Evolutionary conservation across 2,888 invertebrate species (phyloP).

Genomic region (Synanthedon andrenaeformis): DNA sequence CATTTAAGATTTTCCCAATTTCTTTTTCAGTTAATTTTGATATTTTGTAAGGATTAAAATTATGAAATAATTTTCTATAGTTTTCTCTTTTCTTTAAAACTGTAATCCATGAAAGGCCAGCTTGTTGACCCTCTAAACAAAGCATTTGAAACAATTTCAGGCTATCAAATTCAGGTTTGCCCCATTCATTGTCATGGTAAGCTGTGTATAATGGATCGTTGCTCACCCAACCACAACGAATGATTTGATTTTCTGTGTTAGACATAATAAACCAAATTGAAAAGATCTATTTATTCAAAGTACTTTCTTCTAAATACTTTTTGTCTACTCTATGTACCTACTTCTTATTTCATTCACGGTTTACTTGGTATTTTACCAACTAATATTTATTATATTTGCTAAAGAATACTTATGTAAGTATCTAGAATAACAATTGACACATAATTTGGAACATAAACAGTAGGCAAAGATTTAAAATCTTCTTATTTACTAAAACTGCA

Average conservation of each 20-base stretch:
- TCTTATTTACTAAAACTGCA: too few relatives aligned
- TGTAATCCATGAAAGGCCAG: constrained; percentile 55
- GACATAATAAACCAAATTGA: too few relatives aligned
- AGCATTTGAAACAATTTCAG: constrained; percentile 49
- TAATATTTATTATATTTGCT: too few relatives aligned
- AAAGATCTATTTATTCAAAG: too few relatives aligned
- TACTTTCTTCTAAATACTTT: too few relatives aligned
- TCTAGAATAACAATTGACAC: too few relatives aligned
- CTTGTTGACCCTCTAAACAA: constrained; percentile 60
- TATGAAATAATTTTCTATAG: constrained; percentile 33
- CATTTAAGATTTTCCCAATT: constrained; percentile 19
- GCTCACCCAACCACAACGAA: constrained; percentile 38
- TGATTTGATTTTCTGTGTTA: neutral
- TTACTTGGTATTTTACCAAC: too few relatives aligned
- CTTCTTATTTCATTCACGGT: too few relatives aligned
- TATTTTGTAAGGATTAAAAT: constrained; percentile 41
- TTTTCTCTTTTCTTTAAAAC: constrained; percentile 48
- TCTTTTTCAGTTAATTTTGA: constrained; percentile 22
- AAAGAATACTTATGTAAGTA: too few relatives aligned
- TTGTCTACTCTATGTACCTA: too few relatives aligned
- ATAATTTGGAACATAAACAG: too few relatives aligned
- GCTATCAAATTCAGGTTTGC: constrained; percentile 35
- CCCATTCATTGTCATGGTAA: constrained; percentile 61
- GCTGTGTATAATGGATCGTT: constrained; percentile 41
- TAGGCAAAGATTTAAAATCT: too few relatives aligned